Base-by-base conservation (phyloP, 2,113 vertebrate genomes). In the Tylochromis polylepis region DNA sequence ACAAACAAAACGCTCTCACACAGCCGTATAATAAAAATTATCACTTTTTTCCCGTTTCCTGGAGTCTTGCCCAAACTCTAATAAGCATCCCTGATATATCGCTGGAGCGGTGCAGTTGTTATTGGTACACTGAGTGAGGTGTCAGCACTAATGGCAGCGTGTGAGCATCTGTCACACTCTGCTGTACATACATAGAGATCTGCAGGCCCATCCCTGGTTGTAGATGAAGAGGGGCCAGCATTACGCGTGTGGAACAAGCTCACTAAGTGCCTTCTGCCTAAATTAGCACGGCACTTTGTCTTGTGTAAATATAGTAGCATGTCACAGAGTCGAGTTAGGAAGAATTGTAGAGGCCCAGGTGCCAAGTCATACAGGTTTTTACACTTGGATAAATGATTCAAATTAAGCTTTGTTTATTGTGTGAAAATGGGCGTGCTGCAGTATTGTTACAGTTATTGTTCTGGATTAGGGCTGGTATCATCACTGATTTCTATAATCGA, bases 241-340 rank as follows among this genome's bases (percentile, higher is more conserved):
- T 90, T 85, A 5, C n/a, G 78, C 89, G 67, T 77, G 82, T 90
- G 90, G 75, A 91, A 92, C 92, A 89, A 89, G 79, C 91, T 90
- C 79, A 11, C 83, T 88, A 90, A 92, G 88, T 91, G 87, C 83
- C 83, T 86, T 77, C 75, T 88, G 88, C 83, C 87, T 88, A 67
- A 88, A 89, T 94, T 89, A 93, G 89, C 60, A 2, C 51, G 84
- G 34, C 79, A 87, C 89, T 90, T 86, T 86, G 87, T 90, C 90
- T 89, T 87, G 89, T 88, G 91, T 87, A 92, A 91, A 94, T 87
- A 91, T 14, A 81, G 85, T 62, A 81, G 60, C 85, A 38, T 65
- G 90, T 90, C 86, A 84, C 46, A n/a, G 22, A 85, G 84, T 27
- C 3, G n/a, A 81, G 31, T 89, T 56, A 46, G 80, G 56, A 85